These are phyloP conservation scores for Galendromus occidentalis DNA, from an alignment of 1,140 invertebrate genomes.

Conservation along the genomic window DNA sequence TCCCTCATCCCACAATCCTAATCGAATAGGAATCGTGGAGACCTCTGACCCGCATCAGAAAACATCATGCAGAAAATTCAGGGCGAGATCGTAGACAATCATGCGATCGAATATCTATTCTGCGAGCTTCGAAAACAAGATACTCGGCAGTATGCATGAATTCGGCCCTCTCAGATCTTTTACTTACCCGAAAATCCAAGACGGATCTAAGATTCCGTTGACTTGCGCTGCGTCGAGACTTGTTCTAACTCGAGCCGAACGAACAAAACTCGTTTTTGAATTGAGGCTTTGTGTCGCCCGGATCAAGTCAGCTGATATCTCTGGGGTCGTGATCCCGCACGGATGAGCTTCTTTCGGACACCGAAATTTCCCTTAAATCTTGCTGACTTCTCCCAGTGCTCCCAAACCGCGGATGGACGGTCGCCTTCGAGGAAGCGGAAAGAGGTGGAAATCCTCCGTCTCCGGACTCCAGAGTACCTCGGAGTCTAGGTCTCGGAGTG, in stretches of 20 bases:
- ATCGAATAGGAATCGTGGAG: too few species aligned
- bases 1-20: too few species aligned
- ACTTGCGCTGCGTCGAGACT: neutral
- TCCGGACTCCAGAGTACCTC: too few species aligned
- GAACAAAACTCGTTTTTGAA: neutral
- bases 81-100: neutral
- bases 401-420: too few species aligned
- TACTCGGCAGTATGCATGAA: neutral
- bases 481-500: too few species aligned
- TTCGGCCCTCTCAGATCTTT: neutral
- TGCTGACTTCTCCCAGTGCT: too few species aligned
- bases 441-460: too few species aligned
- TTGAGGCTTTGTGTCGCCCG: slow-evolving; percentile 10
- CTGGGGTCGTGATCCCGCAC: neutral
- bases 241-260: slow-evolving; percentile 9
- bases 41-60: too few species aligned
- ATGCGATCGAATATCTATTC: neutral
- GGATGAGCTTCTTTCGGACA: too few species aligned
- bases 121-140: neutral
- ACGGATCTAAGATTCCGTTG: neutral
- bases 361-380: too few species aligned
- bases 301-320: slow-evolving; percentile 6
- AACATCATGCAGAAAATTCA: neutral
- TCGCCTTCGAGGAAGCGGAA: too few species aligned
- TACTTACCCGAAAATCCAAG: neutral